These are phyloP conservation scores for Lottia gigantea DNA, from an alignment of 2,888 invertebrate species.

Conservation along the genomic window DNA sequence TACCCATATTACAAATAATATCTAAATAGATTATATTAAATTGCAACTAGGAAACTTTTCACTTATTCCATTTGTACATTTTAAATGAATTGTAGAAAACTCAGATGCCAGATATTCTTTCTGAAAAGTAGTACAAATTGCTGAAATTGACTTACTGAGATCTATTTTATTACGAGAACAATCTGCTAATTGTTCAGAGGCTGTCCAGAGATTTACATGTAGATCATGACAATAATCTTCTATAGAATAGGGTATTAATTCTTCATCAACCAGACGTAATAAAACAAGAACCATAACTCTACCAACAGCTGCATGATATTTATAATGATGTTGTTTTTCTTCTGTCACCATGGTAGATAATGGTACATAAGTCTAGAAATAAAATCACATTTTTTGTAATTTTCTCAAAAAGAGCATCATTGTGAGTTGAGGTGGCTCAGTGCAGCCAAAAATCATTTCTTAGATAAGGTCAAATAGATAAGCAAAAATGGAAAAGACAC, in stretches of 20 bases:
- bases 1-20: too few species aligned
- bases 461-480: too few species aligned
- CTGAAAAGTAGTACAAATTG: neutral
- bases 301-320: constrained; percentile 37
- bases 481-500: too few species aligned
- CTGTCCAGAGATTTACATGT: constrained; percentile 19
- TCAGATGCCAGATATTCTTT: too few species aligned
- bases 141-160: constrained; percentile 22
- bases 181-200: constrained; percentile 22
- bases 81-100: too few species aligned
- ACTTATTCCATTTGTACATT: too few species aligned
- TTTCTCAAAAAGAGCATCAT: neutral
- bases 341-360: constrained; percentile 21
- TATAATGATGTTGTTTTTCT: constrained; percentile 34
- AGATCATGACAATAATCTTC: constrained; percentile 15
- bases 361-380: constrained; percentile 17
- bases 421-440: too few species aligned
- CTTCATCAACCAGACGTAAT: constrained; percentile 34
- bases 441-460: too few species aligned
- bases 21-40: too few species aligned
- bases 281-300: constrained; percentile 35
- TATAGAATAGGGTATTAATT: constrained; percentile 32
- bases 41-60: too few species aligned
- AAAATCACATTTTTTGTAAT: neutral
- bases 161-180: constrained; percentile 25